These are phyloP conservation scores for Cataglyphis livida DNA, from an alignment of 2,888 invertebrate genomes.

Conservation along the genomic window DNA sequence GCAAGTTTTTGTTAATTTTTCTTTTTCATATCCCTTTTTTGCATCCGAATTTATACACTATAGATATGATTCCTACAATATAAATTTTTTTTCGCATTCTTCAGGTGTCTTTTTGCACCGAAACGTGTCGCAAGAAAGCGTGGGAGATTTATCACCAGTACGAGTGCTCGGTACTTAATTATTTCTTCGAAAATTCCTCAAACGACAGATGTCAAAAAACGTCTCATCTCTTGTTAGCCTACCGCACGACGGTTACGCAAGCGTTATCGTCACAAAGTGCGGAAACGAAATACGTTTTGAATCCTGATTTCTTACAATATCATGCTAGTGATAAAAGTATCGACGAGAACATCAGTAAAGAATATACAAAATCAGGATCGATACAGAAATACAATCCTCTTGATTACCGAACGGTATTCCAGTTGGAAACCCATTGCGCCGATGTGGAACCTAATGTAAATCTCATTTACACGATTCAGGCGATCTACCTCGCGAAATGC, in stretches of 20 bases:
- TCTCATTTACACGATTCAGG: constrained; percentile 82
- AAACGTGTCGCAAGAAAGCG: constrained; percentile 80
- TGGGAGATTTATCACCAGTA: constrained; percentile 83
- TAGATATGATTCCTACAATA: not conserved
- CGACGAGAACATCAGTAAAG: constrained; percentile 3
- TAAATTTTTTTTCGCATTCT: constrained; percentile 39
- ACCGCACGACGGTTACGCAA: constrained; percentile 78
- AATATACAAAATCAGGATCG: constrained; percentile 36
- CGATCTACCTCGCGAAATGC: constrained; percentile 85
- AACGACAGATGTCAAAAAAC: constrained; percentile 59
- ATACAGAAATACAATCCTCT: constrained; percentile 75
- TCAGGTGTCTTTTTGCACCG: constrained; percentile 85
- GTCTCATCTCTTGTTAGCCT: constrained; percentile 79
- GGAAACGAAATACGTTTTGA: constrained; percentile 25
- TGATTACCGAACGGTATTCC: constrained; percentile 83
- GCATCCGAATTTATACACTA: not conserved
- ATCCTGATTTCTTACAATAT: constrained; percentile 66
- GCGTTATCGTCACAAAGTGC: constrained; percentile 56
- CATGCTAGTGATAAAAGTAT: constrained; percentile 52
- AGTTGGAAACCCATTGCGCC: constrained; percentile 82
- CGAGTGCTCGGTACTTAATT: constrained; percentile 83
- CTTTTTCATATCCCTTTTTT: not conserved
- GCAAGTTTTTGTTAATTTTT: constrained; percentile 22
- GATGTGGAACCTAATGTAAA: constrained; percentile 80
- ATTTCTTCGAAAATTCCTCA: constrained; percentile 75